These are phyloP conservation scores for Lymantria monacha DNA, from an alignment of 2,888 invertebrate genomes.

Conservation along the genomic window DNA sequence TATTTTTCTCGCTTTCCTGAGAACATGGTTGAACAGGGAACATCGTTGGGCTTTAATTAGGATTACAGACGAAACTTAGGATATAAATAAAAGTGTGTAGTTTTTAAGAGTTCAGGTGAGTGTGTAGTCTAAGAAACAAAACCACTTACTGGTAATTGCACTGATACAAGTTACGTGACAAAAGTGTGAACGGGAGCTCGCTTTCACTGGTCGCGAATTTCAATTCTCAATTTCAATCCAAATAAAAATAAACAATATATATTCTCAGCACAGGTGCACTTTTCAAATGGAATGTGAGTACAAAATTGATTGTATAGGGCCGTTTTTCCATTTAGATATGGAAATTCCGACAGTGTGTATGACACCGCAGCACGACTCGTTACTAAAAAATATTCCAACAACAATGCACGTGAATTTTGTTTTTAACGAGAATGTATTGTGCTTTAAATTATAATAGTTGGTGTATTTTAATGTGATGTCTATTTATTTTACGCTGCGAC, in stretches of 20 bases:
- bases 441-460: conserved; percentile 16
- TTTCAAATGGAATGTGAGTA: conserved; percentile 72
- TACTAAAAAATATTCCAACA: conserved; percentile 52
- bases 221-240: conserved; percentile 53
- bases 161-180: conserved; percentile 30
- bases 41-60: too few species aligned
- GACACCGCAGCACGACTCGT: conserved; percentile 50
- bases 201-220: conserved; percentile 41
- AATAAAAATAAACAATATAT: conserved; percentile 58
- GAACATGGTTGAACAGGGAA: too few species aligned
- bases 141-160: conserved; percentile 28
- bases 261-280: conserved; percentile 72
- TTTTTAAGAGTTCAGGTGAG: not conserved
- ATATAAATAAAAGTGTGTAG: not conserved
- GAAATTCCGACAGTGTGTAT: conserved; percentile 68
- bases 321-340: conserved; percentile 80
- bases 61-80: too few species aligned
- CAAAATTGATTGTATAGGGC: conserved; percentile 75
- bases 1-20: too few species aligned
- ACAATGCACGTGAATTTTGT: conserved; percentile 25
- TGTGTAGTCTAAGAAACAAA: conserved; percentile 22
- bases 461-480: conserved; percentile 25
- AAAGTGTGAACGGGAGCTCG: conserved; percentile 23
- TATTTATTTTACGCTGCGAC: conserved; percentile 21
- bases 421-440: conserved; percentile 22